These are phyloP conservation scores for Albula glossodonta DNA, from an alignment of 2,113 vertebrate genomes.

Conservation along the genomic window DNA sequence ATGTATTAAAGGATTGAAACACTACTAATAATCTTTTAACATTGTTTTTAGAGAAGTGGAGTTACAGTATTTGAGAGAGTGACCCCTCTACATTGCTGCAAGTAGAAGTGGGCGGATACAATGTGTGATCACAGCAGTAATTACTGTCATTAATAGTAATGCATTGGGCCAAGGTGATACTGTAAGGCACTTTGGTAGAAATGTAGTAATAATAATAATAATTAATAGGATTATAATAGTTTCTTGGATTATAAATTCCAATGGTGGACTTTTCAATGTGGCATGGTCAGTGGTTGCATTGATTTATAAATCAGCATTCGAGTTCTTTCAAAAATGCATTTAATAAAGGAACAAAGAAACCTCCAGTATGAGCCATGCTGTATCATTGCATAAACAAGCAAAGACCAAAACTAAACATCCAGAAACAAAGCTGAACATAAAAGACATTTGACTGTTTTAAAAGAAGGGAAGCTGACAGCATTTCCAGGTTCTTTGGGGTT, in stretches of 20 bases:
- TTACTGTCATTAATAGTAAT: background rate
- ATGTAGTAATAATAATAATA: background rate
- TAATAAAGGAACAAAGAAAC: too few species aligned
- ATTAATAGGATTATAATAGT: background rate
- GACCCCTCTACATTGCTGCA: background rate
- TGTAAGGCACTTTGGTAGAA: background rate
- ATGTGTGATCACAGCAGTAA: background rate
- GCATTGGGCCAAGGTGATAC: background rate
- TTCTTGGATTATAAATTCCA: background rate
- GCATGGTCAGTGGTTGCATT: background rate
- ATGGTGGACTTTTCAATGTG: background rate
- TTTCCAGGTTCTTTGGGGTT: background rate
- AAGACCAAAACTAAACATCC: too few species aligned
- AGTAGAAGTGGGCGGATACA: background rate
- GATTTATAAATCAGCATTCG: background rate
- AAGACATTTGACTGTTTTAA: too few species aligned
- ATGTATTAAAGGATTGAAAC: too few species aligned
- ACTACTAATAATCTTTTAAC: background rate
- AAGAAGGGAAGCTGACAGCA: background rate
- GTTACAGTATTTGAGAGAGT: background rate
- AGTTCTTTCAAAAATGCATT: too few species aligned
- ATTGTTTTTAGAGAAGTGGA: background rate
- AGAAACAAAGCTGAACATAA: too few species aligned
- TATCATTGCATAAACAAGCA: too few species aligned
- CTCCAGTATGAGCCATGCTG: too few species aligned